Evolutionary conservation across 1,140 invertebrate species (phyloP), one percentile per base, ranked within the genome.

Genomic region (Tyrophagus putrescentiae): DNA sequence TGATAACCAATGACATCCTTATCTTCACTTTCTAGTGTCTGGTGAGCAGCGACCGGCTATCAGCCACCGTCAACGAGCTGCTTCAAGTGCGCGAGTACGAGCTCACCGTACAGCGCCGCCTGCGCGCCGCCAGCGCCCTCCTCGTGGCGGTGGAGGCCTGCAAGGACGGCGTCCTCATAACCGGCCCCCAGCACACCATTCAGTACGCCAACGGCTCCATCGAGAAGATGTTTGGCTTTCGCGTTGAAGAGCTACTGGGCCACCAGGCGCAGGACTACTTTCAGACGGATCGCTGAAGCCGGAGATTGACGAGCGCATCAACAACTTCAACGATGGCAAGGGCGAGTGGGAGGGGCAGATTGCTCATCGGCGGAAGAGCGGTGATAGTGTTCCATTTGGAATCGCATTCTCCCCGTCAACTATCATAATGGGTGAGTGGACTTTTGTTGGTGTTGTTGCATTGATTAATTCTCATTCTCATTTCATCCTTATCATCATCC

Each of bases 301-400:
- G 61, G 75, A 80, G 65, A 76, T 81, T 68, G 76, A 78, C 67
- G 76, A 77, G 62, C 73, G 76, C 52, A 82, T 83, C 67, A 75
- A 77, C 60, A 79, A 82, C 59, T 73, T 88, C 32, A 76, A 80
- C 33, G 80, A 80, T 66, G 85, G 85, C 31, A 79, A 83, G 61
- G 73, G 73, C 72, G 84, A 87, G 71, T 93, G 87, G 80, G 85
- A 89, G 70, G 88, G 88, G 28, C 82, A 83, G 34, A 79, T 90
- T 62, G 82, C 83, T 64, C 82, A 86, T 67, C 79, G 81, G 52
- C 79, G 85, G 67, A 85, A 90, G 74, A 81, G 79, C 45, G 80
- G 82, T 39, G 87, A 89, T 60, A 79, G 78, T n/a, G 76, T 90
- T n/a, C 79, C 81, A 78, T 87, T 61, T 82, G 83, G 64, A 72